These are phyloP conservation scores for Molorchus minor DNA, from an alignment of 2,888 invertebrate genomes.

Conservation along the genomic window DNA sequence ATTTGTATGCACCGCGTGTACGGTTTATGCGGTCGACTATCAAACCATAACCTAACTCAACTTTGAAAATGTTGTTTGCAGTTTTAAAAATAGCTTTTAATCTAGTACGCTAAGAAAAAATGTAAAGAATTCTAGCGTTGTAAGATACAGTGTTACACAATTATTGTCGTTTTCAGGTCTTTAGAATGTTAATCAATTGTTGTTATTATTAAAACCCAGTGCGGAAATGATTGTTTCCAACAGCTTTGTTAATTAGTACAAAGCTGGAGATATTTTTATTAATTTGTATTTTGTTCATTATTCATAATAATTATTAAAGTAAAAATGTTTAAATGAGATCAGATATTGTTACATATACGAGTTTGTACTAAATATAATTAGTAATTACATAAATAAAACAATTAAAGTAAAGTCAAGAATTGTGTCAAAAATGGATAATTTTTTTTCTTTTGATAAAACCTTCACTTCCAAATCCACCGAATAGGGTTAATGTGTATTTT, in stretches of 20 bases:
- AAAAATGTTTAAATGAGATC: too few species aligned
- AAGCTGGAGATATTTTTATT: not conserved
- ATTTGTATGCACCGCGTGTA: conserved; percentile 35
- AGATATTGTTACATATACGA: too few species aligned
- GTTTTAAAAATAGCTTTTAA: conserved; percentile 61
- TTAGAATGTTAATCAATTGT: conserved; percentile 35
- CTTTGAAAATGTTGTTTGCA: conserved; percentile 61
- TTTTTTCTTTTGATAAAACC: too few species aligned
- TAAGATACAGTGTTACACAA: conserved; percentile 40
- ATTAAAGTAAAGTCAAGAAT: too few species aligned
- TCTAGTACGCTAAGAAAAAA: conserved; percentile 51
- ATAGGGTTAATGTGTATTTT: too few species aligned
- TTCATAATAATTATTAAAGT: not conserved
- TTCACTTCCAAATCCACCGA: too few species aligned
- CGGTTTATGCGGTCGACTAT: conserved; percentile 49
- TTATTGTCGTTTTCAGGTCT: conserved; percentile 31
- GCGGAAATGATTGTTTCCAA: conserved; percentile 29
- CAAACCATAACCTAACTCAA: conserved; percentile 63
- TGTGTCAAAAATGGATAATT: too few species aligned
- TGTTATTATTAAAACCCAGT: conserved; percentile 28
- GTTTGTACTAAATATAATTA: too few species aligned
- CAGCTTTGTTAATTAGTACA: conserved; percentile 25
- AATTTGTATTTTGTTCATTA: conserved; percentile 3
- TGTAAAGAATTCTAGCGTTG: conserved; percentile 38
- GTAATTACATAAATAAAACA: too few species aligned